Evolutionary conservation across 1,140 invertebrate genomes (phyloP), one percentile per base, ranked within the genome.

Genomic region (Galleria mellonella): DNA sequence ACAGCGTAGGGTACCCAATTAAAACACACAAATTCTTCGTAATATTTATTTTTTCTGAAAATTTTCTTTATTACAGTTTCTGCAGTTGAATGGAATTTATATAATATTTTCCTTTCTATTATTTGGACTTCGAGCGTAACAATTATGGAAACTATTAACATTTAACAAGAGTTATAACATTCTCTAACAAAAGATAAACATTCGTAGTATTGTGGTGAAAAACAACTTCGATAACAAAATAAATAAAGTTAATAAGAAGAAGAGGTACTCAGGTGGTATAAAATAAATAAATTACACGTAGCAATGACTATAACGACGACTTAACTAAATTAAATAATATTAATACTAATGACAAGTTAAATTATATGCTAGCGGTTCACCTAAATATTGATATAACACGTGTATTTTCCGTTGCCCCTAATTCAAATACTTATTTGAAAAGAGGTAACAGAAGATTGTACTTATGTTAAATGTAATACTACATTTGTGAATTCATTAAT

Each of bases 261-360:
- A 61, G 81, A 84, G 81, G 81, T 84, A 84, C 75, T 84, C 69
- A 77, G 81, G 81, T 78, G 74, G 77, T 77, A 70, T 79, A 68
- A 62, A 72, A 78, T 68, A 77, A 77, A 82, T 83, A 77, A 66
- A 75, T 70, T 71, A 72, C 51, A 62, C 52, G 55, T 64, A 72
- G 55, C 63, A 68, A 66, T 75, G 62, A 81, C 66, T 78, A 77
- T 40, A 68, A 56, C 52, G 55, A 71, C 23, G 65, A 62, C 73
- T 82, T 71, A 74, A 63, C 63, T 79, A 82, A 58, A 81, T 78
- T 81, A 81, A 83, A 77, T 77, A 77, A 70, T 78, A 79, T 82
- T 84, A 83, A 81, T 72, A 81, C 81, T 84, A 84, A 84, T 84
- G 81, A 84, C 81, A 81, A 84, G 81, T 84, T 76, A 81, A 76